Evolutionary conservation across 2,797 vertebrate species (phyloP).

Genomic region (Paratrypauchen microcephalus): DNA sequence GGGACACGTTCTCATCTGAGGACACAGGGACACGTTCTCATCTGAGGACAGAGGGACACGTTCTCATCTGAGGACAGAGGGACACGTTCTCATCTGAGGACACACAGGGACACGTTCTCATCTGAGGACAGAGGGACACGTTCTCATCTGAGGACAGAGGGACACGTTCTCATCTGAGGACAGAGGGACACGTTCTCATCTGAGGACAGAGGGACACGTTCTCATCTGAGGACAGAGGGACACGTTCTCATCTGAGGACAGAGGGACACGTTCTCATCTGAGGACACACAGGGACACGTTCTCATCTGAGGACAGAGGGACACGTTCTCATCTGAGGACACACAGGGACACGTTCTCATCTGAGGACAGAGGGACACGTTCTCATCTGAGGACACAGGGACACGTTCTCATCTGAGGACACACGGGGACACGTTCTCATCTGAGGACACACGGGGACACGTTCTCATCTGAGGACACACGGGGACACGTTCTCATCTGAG

Average conservation of each 20-base stretch:
- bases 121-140: conserved; percentile 79
- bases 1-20: too few relatives aligned
- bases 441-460: conserved; percentile 81
- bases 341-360: conserved; percentile 87
- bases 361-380: conserved; percentile 48
- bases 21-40: conserved; percentile 86
- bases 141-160: conserved; percentile 77
- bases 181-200: conserved; percentile 85
- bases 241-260: conserved; percentile 79
- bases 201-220: conserved; percentile 48
- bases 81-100: too few relatives aligned
- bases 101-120: conserved; percentile 86
- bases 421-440: conserved; percentile 87
- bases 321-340: too few relatives aligned
- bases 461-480: conserved; percentile 85
- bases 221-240: too few relatives aligned
- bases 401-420: conserved; percentile 79
- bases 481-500: conserved; percentile 83
- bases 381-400: too few relatives aligned
- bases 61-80: conserved; percentile 77
- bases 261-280: too few relatives aligned
- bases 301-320: conserved; percentile 72
- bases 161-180: too few relatives aligned
- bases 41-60: conserved; percentile 79
- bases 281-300: conserved; percentile 87